phyloP scores from a whole-genome alignment of 2,113 vertebrate species.

The Gallinago undulata region DNA sequence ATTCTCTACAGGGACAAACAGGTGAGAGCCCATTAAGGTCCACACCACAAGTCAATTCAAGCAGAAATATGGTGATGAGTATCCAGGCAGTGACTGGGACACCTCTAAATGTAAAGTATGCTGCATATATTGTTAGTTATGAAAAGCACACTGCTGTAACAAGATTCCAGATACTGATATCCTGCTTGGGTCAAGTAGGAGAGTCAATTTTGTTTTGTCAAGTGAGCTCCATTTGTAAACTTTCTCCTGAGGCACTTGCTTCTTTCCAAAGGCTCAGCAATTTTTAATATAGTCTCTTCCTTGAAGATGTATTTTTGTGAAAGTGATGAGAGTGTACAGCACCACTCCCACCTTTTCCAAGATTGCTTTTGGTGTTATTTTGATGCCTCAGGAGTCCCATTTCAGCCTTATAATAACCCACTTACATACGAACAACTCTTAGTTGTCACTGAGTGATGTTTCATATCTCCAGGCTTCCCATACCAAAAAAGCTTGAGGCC shows the following conservation, averaged over 20 bases:
- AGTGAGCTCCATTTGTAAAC: not conserved
- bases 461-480: slow-evolving; percentile 17
- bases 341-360: not conserved
- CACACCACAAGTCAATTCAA: slow-evolving; percentile 1
- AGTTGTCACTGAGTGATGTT: slow-evolving; percentile 10
- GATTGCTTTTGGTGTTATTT: not conserved
- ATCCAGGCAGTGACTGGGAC: not conserved
- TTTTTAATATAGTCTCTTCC: slow-evolving; percentile 31
- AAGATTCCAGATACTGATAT: not conserved
- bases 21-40: not conserved
- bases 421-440: not conserved
- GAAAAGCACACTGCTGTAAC: not conserved
- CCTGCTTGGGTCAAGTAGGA: slow-evolving; percentile 6
- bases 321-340: not conserved
- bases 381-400: slow-evolving; percentile 7
- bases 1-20: slow-evolving; percentile 12
- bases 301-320: slow-evolving; percentile 11
- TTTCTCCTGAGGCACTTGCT: not conserved
- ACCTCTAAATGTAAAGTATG: not conserved
- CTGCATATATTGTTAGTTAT: not conserved
- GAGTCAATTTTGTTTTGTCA: not conserved
- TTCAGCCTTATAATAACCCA: slow-evolving; percentile 16
- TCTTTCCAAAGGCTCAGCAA: not conserved
- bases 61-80: not conserved
- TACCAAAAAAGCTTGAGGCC: slow-evolving; percentile 39